Conservation (phyloP, 1,140 invertebrate genomes). For the Rhyacophila brunnea region DNA sequence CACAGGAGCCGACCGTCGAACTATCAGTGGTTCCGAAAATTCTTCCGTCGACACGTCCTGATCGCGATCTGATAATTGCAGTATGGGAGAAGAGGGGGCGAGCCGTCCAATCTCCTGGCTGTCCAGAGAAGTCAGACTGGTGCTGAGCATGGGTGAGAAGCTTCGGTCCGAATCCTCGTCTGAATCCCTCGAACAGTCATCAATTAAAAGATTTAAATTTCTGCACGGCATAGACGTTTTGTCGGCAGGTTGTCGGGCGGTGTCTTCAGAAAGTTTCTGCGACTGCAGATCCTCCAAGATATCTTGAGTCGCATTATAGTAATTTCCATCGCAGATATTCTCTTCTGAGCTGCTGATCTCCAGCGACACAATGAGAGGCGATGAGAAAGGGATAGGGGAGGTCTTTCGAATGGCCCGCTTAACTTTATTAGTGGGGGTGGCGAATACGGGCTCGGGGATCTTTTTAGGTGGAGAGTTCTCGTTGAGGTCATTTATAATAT, state of each 20-base stretch:
- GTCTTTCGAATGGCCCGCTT: too few relatives aligned
- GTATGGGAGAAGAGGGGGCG: too few relatives aligned
- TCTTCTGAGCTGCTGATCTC: background rate
- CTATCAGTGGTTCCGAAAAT: too few relatives aligned
- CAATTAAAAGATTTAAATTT: background rate
- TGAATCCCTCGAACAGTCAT: background rate
- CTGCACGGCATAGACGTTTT: background rate
- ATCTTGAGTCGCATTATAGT: conserved; percentile 15
- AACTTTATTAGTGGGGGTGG: too few relatives aligned
- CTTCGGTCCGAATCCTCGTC: conserved; percentile 1
- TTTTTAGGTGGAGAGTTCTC: too few relatives aligned
- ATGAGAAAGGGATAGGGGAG: too few relatives aligned
- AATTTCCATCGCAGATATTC: conserved; percentile 44
- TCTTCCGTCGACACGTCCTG: too few relatives aligned
- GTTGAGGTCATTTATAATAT: too few relatives aligned
- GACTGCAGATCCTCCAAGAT: conserved; percentile 11
- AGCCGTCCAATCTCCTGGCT: background rate
- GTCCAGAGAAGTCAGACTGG: background rate
- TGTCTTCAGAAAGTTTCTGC: background rate
- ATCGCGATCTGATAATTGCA: too few relatives aligned
- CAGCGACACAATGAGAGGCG: too few relatives aligned
- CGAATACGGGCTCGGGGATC: too few relatives aligned
- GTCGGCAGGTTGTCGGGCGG: background rate
- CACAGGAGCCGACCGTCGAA: too few relatives aligned
- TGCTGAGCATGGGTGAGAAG: background rate